Base-by-base conservation (phyloP, 2,797 vertebrate genomes). In the Argentina silus region DNA sequence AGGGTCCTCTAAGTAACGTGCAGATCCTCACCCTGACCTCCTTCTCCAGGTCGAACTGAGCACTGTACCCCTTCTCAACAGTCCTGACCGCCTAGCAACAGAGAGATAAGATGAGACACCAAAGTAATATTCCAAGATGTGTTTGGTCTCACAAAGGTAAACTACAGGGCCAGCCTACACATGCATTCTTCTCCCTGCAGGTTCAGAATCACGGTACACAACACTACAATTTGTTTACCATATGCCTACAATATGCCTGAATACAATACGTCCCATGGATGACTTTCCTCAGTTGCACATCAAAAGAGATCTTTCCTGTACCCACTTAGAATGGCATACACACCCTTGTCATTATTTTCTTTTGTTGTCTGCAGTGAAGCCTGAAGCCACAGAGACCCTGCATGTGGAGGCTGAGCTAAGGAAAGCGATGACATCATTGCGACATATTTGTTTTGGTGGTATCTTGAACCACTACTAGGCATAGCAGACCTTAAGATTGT, bases 1-100 rank as follows among this genome's bases (percentile, higher is more conserved):
- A 94, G 0, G 69, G 74, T 62, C 91, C 91, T 2, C 53, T 79
- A 61, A 93, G 76, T 67, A 94, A 11, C 4, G 92, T 94, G 77
- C 85, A 87, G 3, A 91, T 76, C 76, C 78, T 82, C 57, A 95
- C 82, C n/a, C 9, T 75, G 0, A 92, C 48, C 0, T 91, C 90
- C 78, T 92, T 91, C 75, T 76, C 83, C 72, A 93, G 86, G 67
- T 94, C 88, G 87, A 95, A 95, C 83, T 92, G 92, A 48, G 88
- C 84, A 0, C 43, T 74, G 78, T 88, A 86, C 0, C 56, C 86
- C 51, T 9, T 81, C 45, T n/a, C 21, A 0, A 3, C 0, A 0
- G 87, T 93, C 76, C 91, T 88, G 69, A 93, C 63, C 7, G 57
- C 74, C 94, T 95, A 72, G 0, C 19, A 70, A 79, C 7, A 19